Percentiles rank a stretch among this genome's conserved stretches.
These are phyloP conservation scores for Mobula birostris DNA, from an alignment of 2,113 vertebrate genomes.

Conservation along the genomic window DNA sequence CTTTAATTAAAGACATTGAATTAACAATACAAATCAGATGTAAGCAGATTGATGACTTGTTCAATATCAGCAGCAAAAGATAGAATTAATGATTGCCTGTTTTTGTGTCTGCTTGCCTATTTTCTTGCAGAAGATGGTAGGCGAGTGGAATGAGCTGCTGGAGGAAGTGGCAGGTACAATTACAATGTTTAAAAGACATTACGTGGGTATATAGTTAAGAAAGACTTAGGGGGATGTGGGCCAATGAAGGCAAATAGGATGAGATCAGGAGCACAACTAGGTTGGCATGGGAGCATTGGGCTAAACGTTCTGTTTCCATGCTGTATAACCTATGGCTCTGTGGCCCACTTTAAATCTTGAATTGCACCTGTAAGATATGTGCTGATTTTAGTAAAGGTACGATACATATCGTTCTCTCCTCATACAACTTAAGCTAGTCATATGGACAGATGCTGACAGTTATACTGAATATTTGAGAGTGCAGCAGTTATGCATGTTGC, in stretches of 20 bases:
- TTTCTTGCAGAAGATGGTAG: too few relatives aligned
- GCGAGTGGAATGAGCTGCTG: too few relatives aligned
- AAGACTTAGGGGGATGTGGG: too few relatives aligned
- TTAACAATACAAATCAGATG: neutral
- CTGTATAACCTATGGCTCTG: too few relatives aligned
- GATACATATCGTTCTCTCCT: neutral
- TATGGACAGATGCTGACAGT: neutral
- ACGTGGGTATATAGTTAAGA: too few relatives aligned
- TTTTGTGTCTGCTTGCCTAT: neutral
- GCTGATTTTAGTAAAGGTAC: neutral
- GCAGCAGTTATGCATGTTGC: neutral
- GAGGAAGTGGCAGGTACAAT: too few relatives aligned
- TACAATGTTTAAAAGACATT: too few relatives aligned
- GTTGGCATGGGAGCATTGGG: too few relatives aligned
- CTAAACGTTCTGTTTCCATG: too few relatives aligned
- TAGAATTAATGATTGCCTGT: neutral
- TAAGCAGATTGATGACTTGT: neutral
- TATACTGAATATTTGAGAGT: neutral
- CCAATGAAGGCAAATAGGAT: too few relatives aligned
- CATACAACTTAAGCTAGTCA: neutral
- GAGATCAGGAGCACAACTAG: too few relatives aligned
- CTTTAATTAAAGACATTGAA: neutral
- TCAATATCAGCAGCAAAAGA: neutral
- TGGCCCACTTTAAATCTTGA: neutral
- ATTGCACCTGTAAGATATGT: neutral